These are phyloP conservation scores for Tonatia bakeri DNA, from an alignment of 2,113 vertebrate species.

Conservation along the genomic window DNA sequence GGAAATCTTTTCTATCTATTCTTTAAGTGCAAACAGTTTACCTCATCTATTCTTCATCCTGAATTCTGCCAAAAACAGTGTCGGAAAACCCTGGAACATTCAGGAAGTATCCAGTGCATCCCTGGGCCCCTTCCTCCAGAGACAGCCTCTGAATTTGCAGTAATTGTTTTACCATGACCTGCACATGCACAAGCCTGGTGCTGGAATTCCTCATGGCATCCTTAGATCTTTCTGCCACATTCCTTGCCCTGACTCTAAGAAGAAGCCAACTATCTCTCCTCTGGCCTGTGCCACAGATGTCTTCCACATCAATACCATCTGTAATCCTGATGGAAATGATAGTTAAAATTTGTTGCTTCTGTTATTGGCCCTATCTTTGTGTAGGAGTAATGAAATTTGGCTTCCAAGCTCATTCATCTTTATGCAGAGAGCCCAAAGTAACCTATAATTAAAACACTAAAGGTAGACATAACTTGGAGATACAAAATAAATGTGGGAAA, in stretches of 20 bases:
- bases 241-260: constrained; percentile 45
- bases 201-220: neutral
- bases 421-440: constrained; percentile 36
- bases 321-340: constrained; percentile 56
- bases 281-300: constrained; percentile 62
- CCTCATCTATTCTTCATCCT: neutral
- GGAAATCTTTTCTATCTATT: neutral
- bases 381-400: constrained; percentile 59
- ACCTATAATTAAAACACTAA: constrained; percentile 45
- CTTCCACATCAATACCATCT: constrained; percentile 64
- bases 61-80: neutral
- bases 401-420: constrained; percentile 50
- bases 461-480: constrained; percentile 24
- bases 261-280: constrained; percentile 33
- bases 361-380: constrained; percentile 57
- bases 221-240: constrained; percentile 49
- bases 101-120: neutral
- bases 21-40: neutral
- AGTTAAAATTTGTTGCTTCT: constrained; percentile 66
- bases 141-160: neutral
- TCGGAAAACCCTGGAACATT: neutral
- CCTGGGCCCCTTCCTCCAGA: neutral
- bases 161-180: neutral
- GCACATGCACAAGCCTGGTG: neutral
- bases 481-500: neutral